Evolutionary conservation across 2,888 invertebrate species (phyloP), one percentile per base, ranked within the genome.

Genomic region (Eupithecia subfuscata): DNA sequence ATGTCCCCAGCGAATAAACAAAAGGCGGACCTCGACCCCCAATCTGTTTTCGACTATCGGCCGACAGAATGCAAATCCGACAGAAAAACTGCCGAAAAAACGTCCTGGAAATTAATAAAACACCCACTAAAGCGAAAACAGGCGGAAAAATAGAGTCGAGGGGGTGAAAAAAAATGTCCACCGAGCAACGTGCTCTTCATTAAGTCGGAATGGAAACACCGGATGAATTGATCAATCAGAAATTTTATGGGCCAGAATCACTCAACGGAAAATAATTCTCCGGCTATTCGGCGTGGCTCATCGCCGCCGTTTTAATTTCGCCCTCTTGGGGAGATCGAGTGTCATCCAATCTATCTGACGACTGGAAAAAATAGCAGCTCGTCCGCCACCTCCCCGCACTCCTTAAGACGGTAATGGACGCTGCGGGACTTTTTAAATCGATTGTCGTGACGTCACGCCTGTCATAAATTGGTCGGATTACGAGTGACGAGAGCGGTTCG

Each of bases 201-300:
- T 94, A 94, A 86, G 86, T 85, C 87, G 90, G 85, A 89, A 92
- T 91, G 90, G 91, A 88, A 92, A 92, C 91, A 91, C 89, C 90
- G 92, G 89, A 95, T 94, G 93, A 94, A 95, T 95, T 95, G 95
- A 95, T 95, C 95, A 94, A 94, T 94, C 94, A 94, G 91, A 92
- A 93, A 91, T 94, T 95, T 94, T 94, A 94, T 93, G 94, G 92
- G 87, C 91, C 86, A 89, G 92, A 94, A 95, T 95, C 94, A 95
- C 94, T 94, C 93, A 95, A 92, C 93, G 93, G 92, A 93, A 94
- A 94, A 93, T 94, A 93, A 94, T 94, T 92, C 92, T 88, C 88
- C 83, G 89, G 91, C 91, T 91, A 90, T 92, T 92, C 89, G 91
- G 90, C 89, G 89, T 87, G 93, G 92, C 91, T 92, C 94, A 93